Evolutionary conservation across 2,113 vertebrate genomes (phyloP), one percentile per base, ranked within the genome.

Genomic region (Rhegmatorhina hoffmannsi): DNA sequence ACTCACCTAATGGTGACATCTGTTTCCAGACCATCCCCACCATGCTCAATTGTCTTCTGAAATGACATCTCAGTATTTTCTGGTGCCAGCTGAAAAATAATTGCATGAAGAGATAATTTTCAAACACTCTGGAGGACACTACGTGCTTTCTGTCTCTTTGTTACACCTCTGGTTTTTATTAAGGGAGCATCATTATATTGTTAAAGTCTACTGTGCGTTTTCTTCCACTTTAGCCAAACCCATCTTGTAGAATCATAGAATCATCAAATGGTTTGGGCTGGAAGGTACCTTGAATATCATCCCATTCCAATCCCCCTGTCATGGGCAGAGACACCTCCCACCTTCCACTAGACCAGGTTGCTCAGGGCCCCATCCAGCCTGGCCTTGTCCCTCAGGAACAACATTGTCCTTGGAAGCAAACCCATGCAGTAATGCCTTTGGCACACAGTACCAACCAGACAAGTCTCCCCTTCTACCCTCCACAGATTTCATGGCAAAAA

Each of bases 1-100:
- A 38, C 96, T 95, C 97, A 99, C 99, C 99, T 99, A 90, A 99
- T 96, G 13, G 97, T 92, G 56, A 99, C 96, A 17, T 99, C 99
- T 8, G 98, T 98, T 97, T 99, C 99, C 75, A 99, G 96, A 17
- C 99, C 99, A 59, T 92, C 96, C 44, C 97, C 98, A 59, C 97
- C 98, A 4, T 97, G 88, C 79, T 99, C 98, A 93, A 99, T 97
- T 1, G 98, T 98, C 93, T 98, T 99, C 97, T 98, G 98, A 98
- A 99, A 99, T 3, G 99, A 98, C 98, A 99, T 98, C 84, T 98
- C 94, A 2, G 99, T 99, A 74, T 99, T 99, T 91, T 99, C 99
- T 84, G 99, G 99, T 1, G 98, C 99, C 13, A 98, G 46, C 99
- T 99, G 44, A 2, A 36, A 58, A 43, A 23, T 34, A 46, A 18